Base-by-base conservation (phyloP, 1,140 invertebrate species). In the Steinernema feltiae region DNA sequence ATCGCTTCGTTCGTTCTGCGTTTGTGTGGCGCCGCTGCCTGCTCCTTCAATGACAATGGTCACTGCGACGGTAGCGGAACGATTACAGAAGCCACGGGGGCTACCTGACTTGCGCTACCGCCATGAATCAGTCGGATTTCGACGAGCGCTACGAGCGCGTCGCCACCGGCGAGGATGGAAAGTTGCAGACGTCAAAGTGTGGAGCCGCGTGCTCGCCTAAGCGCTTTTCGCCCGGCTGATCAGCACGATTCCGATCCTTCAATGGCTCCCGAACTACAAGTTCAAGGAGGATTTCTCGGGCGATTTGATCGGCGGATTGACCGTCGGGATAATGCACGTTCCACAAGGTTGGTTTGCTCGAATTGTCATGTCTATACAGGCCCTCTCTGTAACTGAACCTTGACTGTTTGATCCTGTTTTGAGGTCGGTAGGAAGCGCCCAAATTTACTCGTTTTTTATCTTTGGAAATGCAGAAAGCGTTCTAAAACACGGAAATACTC, bases 251-350 rank as follows among this genome's bases (percentile, higher is more conserved):
- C 79, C 79, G 1, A 80, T 82, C 69, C 31, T 80, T 18, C 1
- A 41, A 24, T 80, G 79, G 79, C 30, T 80, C 21, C 79, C 75
- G 12, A 32, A 24, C 12, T 80, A 80, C 72, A 35, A 63, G 15
- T 73, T 31, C 30, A 69, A 46, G 32, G 70, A 80, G 35, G 32
- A 79, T n/a, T 71, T 83, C 27, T 24, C 29, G 1, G 17, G 30
- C 7, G 79, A 80, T 70, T 18, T 79, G 7, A 48, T 78, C 30
- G 80, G 79, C 17, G 79, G 79, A 18, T 24, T 80, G 17, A 80
- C 79, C n/a, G 78, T 70, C 1, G 79, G 79, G 0, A 46, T 80
- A 31, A 78, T 80, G 80, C 69, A 81, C 32, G 74, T 80, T 15
- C 81, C 79, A 15, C 79, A 80, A 69, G 79, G 78, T 80, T 18